A percentile compares a stretch with the other conserved stretches of the same genome.
These are phyloP conservation scores for Neotoma lepida DNA, from an alignment of 2,113 vertebrate genomes.

Conservation along the genomic window DNA sequence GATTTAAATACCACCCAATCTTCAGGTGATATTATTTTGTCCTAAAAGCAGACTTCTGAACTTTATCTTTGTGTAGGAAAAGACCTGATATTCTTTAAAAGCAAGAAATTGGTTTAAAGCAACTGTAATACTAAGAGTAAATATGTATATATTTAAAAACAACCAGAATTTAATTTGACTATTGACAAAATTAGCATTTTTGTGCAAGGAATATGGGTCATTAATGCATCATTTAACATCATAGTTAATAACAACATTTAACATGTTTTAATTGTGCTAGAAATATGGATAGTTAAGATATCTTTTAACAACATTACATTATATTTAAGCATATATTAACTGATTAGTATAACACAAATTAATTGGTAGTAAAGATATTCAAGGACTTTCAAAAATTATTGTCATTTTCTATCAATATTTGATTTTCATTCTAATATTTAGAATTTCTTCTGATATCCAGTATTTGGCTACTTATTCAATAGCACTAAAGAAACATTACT, in stretches of 20 bases:
- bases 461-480: not conserved
- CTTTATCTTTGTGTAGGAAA: not conserved
- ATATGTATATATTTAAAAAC: constrained; percentile 2
- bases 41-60: not conserved
- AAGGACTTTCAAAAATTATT: not conserved
- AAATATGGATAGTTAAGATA: not conserved
- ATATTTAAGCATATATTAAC: not conserved
- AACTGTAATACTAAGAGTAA: not conserved
- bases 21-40: not conserved
- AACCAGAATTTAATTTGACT: not conserved
- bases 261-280: not conserved
- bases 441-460: not conserved
- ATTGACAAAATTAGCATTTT: not conserved
- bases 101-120: not conserved
- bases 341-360: not conserved
- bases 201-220: not conserved
- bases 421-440: not conserved
- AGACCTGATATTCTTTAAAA: not conserved
- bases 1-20: not conserved
- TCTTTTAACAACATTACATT: not conserved
- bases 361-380: not conserved
- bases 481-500: not conserved
- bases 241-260: too few species aligned
- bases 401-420: constrained; percentile 12
- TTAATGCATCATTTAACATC: not conserved